Conservation (phyloP, 1,140 invertebrate species). For the Drosophila rufa region DNA sequence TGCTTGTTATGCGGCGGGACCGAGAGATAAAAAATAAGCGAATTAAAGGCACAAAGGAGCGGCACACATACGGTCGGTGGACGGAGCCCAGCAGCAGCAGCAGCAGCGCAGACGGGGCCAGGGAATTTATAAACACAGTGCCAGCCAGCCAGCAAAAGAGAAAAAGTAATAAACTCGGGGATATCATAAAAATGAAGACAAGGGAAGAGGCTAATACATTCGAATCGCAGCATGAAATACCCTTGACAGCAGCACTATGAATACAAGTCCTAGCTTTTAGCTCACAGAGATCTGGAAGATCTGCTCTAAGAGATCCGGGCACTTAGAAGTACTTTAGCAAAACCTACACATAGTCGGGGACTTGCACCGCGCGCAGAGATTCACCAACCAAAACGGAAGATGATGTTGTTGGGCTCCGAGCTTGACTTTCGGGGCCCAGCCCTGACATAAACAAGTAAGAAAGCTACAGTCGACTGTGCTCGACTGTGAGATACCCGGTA, state of each 20-base stretch:
- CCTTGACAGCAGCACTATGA: slow-evolving; percentile 1
- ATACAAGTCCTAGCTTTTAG: neutral
- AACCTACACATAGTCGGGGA: neutral
- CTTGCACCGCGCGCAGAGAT: neutral
- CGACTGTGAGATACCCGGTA: no score
- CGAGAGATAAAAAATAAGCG: slow-evolving; percentile 43
- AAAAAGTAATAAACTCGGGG: slow-evolving; percentile 44
- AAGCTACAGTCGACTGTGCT: no score
- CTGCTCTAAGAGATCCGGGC: no score
- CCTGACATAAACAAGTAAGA: neutral
- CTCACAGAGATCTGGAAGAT: neutral
- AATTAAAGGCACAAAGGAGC: slow-evolving; percentile 53
- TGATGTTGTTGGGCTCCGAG: neutral
- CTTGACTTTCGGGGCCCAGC: neutral
- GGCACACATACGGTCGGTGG: slow-evolving; percentile 20
- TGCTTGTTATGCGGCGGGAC: slow-evolving; percentile 38
- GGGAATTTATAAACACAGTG: slow-evolving; percentile 53
- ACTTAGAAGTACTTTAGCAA: no score
- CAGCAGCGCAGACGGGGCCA: neutral
- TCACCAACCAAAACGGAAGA: no score
- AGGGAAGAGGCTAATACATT: slow-evolving; percentile 6
- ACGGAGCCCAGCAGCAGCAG: slow-evolving; percentile 4
- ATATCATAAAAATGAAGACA: slow-evolving; percentile 50
- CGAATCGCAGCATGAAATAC: slow-evolving; percentile 13
- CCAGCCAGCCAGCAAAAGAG: slow-evolving; percentile 11